phyloP scores from a whole-genome alignment of 2,113 vertebrate species.

The Cnemophilus loriae region DNA sequence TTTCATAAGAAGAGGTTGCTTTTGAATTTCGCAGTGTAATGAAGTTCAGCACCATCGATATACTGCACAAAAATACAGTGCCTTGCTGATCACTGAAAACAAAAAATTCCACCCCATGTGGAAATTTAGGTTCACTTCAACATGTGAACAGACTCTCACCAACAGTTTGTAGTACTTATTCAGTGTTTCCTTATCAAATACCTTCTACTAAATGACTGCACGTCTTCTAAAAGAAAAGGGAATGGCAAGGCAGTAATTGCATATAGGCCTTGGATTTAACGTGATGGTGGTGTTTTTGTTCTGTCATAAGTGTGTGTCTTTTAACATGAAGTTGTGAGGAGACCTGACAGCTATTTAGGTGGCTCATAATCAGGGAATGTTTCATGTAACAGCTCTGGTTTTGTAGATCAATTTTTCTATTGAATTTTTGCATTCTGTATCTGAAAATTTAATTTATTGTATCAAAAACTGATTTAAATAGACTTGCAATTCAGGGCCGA shows the following conservation, averaged over 20 bases:
- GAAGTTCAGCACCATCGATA: neutral
- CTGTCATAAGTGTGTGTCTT: neutral
- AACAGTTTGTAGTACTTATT: neutral
- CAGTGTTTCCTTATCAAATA: neutral
- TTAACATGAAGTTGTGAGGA: neutral
- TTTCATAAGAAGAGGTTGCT: neutral
- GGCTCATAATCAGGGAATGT: neutral
- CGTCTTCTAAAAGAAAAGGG: neutral
- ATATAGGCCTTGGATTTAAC: neutral
- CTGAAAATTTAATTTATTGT: conserved; percentile 34
- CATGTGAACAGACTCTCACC: neutral
- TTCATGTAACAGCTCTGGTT: neutral
- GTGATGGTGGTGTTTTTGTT: neutral
- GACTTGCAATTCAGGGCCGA: neutral
- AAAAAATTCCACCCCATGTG: neutral
- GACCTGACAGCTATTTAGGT: neutral
- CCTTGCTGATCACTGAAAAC: neutral
- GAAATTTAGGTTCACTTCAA: neutral
- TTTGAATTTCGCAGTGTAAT: neutral
- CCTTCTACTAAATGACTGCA: neutral
- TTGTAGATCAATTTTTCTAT: neutral
- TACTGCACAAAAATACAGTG: neutral
- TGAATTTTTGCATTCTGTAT: neutral
- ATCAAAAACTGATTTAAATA: conserved; percentile 10
- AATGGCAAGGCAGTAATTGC: neutral